A percentile compares a stretch with the other conserved stretches of the same genome.
Conservation (phyloP, 2,113 vertebrate species). For the Thymallus thymallus region DNA sequence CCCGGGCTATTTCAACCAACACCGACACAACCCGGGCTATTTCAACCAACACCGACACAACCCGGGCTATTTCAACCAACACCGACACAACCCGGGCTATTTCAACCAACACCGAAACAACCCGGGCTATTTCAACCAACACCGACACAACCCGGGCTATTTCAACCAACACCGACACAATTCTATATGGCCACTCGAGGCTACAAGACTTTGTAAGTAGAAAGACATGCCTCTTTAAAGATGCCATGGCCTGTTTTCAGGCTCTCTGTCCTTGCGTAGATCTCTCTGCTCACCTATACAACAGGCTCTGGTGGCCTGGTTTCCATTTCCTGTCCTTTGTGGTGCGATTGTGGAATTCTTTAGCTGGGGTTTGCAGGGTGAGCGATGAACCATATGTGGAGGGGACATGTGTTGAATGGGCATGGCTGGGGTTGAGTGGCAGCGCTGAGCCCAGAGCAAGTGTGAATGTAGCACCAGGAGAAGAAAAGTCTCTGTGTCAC, state of each 20-base stretch:
- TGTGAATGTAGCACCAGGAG: slow-evolving; percentile 64
- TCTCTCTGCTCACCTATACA: slow-evolving; percentile 50
- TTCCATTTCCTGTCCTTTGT: slow-evolving; percentile 60
- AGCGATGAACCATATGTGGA: slow-evolving; percentile 46
- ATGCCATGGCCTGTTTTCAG: not conserved
- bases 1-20: no score
- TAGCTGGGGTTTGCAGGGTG: slow-evolving; percentile 45
- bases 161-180: not conserved
- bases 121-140: no score
- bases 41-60: no score
- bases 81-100: no score
- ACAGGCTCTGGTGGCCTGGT: slow-evolving; percentile 52
- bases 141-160: no score
- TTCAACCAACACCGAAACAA: no score
- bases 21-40: not conserved
- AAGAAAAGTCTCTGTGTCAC: slow-evolving; percentile 70
- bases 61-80: no score
- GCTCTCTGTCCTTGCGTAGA: not conserved
- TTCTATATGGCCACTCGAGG: not conserved
- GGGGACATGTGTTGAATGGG: slow-evolving; percentile 51
- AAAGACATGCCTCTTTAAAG: slow-evolving; percentile 43
- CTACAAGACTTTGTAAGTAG: not conserved
- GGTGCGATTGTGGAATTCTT: slow-evolving; percentile 69
- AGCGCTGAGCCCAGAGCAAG: slow-evolving; percentile 49
- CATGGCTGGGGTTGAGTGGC: slow-evolving; percentile 54